Evolutionary conservation across 2,888 invertebrate species (phyloP), one percentile per base, ranked within the genome.

Genomic region (Maniola hyperantus): DNA sequence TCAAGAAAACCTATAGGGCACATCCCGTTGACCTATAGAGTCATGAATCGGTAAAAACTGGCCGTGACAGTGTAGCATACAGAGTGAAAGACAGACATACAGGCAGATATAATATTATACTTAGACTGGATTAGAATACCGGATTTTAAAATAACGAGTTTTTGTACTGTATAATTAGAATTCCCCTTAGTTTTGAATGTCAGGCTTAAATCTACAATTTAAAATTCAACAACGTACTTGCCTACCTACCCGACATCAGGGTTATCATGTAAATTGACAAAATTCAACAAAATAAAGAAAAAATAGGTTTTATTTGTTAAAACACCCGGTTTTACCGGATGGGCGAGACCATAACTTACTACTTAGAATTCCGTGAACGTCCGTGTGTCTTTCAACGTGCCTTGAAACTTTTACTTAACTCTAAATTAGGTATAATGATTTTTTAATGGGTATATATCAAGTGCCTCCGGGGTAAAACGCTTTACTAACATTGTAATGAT

Each of bases 361-460:
- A 59, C 46, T 59, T 59, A 48, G 48, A 55, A 42, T 55, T 55
- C 48, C 58, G 15, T 10, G 15, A 42, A 26, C 54, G 46, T 59
- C 46, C 36, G 33, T 39, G 13, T 7, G 50, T 60, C 50, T 64
- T 13, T 10, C 59, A 46, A 57, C 36, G 55, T 55, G 39, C 55
- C 11, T 39, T 46, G 46, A 34, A 59, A 59, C 59, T 59, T 59
- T 34, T 62, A 62, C 46, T 65, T 62, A 8, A 65, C 57, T 57
- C 53, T 18, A 62, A 65, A 54, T 68, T 65, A 44, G 62, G 58
- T 57, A 20, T 58, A 65, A 68, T 62, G 65, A 18, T 15, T 54
- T 65, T 68, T 68, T 68, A 68, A 68, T 68, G 61, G 13, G 1
- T 51, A n/a, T n/a, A n/a, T 34, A 48, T 61, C 39, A 44, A 60